Base-by-base conservation (phyloP, 2,797 vertebrate species). In the Tarsius wallacei region DNA sequence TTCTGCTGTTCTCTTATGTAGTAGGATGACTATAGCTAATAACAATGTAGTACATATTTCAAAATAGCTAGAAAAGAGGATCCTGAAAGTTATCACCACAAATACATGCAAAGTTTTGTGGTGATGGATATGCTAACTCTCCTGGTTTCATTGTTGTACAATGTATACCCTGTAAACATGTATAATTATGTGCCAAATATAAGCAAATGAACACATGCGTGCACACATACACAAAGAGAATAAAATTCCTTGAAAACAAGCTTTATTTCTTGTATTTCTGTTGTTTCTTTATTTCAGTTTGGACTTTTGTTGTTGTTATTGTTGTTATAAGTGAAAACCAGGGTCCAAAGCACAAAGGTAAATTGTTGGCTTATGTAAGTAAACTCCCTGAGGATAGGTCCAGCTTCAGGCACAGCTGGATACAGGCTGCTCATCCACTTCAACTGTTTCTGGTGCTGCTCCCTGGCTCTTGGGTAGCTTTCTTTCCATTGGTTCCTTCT, bases 241-340 rank as follows among this genome's bases (percentile, higher is more conserved):
- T 24, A 77, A 80, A 94, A 93, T 47, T 94, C 89, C 47, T 88
- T 11, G 28, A 80, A n/a, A 51, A 73, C 31, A 71, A n/a, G 57
- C 53, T 77, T 82, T 33, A 42, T 90, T 82, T 96, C 55, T 85
- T 94, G 42, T 57, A 7, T 70, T 64, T 64, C 24, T 73, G 21
- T n/a, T 57, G 16, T 70, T 85, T 81, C 16, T 63, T 26, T 12
- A 22, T 28, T 22, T 36, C 33, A 55, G 42, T 84, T 14, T 12
- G 22, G 28, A 63, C 42, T 42, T 42, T 21, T 42, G 22, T 33
- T 12, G 21, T 51, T 55, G 19, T 70, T 70, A 2, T n/a, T 36
- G 19, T 49, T 80, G 51, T n/a, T 33, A 76, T 19, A 33, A 55
- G 31, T n/a, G 61, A 51, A 78, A 63, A 61, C 21, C 21, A 55